Conservation (phyloP, 2,888 invertebrate species). For the Chymomyza amoena region DNA sequence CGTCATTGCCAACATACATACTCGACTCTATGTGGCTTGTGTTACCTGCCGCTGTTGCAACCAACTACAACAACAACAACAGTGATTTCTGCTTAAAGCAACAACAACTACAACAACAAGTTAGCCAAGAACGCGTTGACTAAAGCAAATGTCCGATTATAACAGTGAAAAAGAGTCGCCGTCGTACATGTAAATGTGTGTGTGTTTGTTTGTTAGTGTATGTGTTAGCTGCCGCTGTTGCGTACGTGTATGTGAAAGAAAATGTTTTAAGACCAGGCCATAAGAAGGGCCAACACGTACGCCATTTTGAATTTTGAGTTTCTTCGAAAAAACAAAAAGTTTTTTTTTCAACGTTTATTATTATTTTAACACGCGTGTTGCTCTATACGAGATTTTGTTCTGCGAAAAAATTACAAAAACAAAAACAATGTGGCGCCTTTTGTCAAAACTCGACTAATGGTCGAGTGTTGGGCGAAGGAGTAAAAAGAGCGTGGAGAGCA, state of each 20-base stretch:
- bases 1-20: constrained; percentile 14
- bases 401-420: constrained; percentile 13
- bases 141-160: constrained; percentile 62
- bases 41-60: constrained; percentile 29
- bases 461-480: neutral
- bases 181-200: constrained; percentile 27
- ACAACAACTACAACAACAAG: constrained; percentile 13
- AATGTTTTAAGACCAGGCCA: constrained; percentile 59
- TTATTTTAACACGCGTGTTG: constrained; percentile 7
- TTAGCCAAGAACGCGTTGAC: constrained; percentile 15
- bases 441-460: neutral
- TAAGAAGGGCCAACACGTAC: constrained; percentile 33
- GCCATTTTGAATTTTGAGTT: constrained; percentile 55
- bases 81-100: constrained; percentile 43
- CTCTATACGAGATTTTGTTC: constrained; percentile 25
- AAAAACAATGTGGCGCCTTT: constrained; percentile 10
- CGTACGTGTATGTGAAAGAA: constrained; percentile 34
- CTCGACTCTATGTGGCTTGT: constrained; percentile 9
- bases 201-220: constrained; percentile 12
- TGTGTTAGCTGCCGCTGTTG: neutral
- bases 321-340: neutral
- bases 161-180: constrained; percentile 54
- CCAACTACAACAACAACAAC: constrained; percentile 30
- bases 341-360: constrained; percentile 1
- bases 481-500: constrained; percentile 2